These are phyloP conservation scores for Catharus fuscescens DNA, from an alignment of 2,113 vertebrate genomes.

Conservation along the genomic window DNA sequence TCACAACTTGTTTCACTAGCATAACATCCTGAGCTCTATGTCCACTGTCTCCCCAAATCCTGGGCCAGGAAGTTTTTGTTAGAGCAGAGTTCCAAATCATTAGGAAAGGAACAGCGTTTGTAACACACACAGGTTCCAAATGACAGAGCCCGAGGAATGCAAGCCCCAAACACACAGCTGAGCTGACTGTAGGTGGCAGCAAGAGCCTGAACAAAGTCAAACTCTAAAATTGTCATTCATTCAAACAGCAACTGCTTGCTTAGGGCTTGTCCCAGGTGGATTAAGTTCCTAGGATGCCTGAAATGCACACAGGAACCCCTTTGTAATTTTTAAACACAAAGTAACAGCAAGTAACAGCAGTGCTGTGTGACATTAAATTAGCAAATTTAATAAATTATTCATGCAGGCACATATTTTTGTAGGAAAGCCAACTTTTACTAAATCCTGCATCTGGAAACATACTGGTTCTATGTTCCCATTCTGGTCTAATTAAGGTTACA, in stretches of 20 bases:
- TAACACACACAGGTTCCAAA: not conserved
- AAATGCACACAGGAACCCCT: not conserved
- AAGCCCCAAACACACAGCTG: not conserved
- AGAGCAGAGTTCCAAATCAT: not conserved
- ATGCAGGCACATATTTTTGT: not conserved
- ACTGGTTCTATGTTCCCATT: not conserved
- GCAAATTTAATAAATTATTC: not conserved
- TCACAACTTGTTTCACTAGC: not conserved
- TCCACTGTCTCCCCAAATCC: not conserved
- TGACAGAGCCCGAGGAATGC: fast-evolving
- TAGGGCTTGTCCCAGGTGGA: not conserved
- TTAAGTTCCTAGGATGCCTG: not conserved
- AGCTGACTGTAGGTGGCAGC: conserved; percentile 71
- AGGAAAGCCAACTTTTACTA: not conserved
- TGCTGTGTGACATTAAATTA: not conserved
- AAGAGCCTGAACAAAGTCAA: not conserved
- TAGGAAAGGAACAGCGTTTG: fast-evolving
- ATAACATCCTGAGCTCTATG: not conserved
- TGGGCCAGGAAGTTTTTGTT: not conserved
- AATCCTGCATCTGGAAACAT: not conserved
- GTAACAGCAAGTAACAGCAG: not conserved
- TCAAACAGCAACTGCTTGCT: not conserved
- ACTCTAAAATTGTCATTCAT: not conserved
- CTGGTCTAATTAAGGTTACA: not conserved
- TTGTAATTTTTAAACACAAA: not conserved